These are phyloP conservation scores for Leptura quadrifasciata DNA, from an alignment of 2,888 invertebrate species.

Conservation along the genomic window DNA sequence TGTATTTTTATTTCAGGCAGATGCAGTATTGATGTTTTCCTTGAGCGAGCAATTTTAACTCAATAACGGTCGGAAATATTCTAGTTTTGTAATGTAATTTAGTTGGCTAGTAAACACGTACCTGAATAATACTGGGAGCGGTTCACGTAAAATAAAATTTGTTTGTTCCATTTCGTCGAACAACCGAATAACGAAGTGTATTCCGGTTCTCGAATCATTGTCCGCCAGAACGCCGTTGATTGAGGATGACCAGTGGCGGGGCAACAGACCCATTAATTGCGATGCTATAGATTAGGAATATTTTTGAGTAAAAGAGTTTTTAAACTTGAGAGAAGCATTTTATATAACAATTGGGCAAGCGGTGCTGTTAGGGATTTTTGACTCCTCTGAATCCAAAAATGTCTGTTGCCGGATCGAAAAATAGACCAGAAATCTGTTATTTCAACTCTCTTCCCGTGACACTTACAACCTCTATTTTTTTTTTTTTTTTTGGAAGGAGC, in stretches of 20 bases:
- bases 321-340: too few relatives aligned
- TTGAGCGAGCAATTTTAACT: conserved; percentile 1
- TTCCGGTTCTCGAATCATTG: conserved; percentile 29
- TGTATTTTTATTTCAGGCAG: conserved; percentile 27
- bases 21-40: conserved; percentile 25
- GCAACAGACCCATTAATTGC: neutral
- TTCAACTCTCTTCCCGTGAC: too few relatives aligned
- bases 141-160: conserved; percentile 41
- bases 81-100: conserved; percentile 33
- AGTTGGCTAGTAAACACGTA: conserved; percentile 36
- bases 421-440: too few relatives aligned
- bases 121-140: conserved; percentile 12
- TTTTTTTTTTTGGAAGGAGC: too few relatives aligned
- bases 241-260: conserved; percentile 12
- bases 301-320: too few relatives aligned
- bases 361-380: too few relatives aligned
- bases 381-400: too few relatives aligned
- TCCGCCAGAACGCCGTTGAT: conserved; percentile 8
- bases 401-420: too few relatives aligned
- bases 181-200: conserved; percentile 42
- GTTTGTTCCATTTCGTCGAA: conserved; percentile 32
- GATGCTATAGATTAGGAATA: too few relatives aligned
- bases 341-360: too few relatives aligned
- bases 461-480: too few relatives aligned
- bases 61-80: conserved; percentile 15